Conservation (phyloP, 2,888 invertebrate genomes). For the Tinea trinotella region DNA sequence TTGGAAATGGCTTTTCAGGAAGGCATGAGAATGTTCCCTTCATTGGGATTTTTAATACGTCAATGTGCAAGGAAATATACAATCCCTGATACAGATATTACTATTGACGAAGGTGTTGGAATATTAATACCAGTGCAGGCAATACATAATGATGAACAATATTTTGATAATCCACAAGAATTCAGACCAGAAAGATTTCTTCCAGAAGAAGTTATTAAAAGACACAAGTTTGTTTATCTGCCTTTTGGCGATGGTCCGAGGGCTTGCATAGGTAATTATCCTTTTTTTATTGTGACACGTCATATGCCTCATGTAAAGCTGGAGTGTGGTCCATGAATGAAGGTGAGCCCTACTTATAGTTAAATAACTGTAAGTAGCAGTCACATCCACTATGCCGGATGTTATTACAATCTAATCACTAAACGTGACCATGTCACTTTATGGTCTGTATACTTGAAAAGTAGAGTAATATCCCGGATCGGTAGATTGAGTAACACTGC, state of each 20-base stretch:
- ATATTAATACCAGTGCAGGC: conserved; percentile 44
- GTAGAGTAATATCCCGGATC: too few species aligned
- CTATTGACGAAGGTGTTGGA: conserved; percentile 43
- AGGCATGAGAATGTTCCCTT: conserved; percentile 55
- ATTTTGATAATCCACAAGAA: conserved; percentile 39
- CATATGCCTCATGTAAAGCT: too few species aligned
- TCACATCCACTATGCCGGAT: too few species aligned
- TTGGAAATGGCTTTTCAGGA: conserved; percentile 56
- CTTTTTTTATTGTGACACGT: too few species aligned
- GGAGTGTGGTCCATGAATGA: too few species aligned
- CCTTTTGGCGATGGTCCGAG: conserved; percentile 25
- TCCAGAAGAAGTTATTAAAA: conserved; percentile 24
- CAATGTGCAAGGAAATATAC: conserved; percentile 31
- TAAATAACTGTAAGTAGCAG: too few species aligned
- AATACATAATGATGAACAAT: conserved; percentile 43
- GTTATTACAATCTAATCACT: too few species aligned
- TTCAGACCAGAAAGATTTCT: conserved; percentile 41
- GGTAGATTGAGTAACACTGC: too few species aligned
- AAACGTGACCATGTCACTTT: too few species aligned
- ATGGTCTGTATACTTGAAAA: too few species aligned
- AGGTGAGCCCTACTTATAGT: too few species aligned
- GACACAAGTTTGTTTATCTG: conserved; percentile 29
- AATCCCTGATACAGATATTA: conserved; percentile 28
- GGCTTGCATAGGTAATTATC: conserved; percentile 24
- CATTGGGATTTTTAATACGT: conserved; percentile 49